Base-by-base conservation (phyloP, 2,797 vertebrate genomes). In the Coracias cyanogaster region DNA sequence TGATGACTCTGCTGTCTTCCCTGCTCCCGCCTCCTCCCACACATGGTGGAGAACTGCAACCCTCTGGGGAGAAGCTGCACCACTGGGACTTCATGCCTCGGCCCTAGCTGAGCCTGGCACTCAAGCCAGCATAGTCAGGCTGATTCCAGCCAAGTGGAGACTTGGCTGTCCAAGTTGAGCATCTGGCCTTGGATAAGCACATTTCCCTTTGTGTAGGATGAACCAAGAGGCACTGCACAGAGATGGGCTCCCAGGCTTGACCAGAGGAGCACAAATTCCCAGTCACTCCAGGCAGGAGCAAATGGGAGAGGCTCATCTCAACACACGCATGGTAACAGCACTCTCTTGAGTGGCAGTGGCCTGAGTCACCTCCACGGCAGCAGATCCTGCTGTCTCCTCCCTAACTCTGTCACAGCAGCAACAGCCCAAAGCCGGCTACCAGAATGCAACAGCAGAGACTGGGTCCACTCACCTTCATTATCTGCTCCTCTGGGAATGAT, bases 401-500 rank as follows among this genome's bases (percentile, higher is more conserved):
- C 20, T 37, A 81, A 77, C 28, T 73, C 9, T 5, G 11, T 26
- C 4, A 0, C 45, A 70, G 18, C 9, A 81, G 37, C 86, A 65
- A n/a, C 3, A 79, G 60, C 35, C 33, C 46, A 55, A 25, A 48
- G 51, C n/a, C 6, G 2, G 45, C 49, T 61, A 39, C 39, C 43
- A 76, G 76, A 37, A 37, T 1, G 1, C 16, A n/a, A 61, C 2
- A 12, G 45, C 29, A 78, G 19, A n/a, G 28, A 54, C 39, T 76
- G 46, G 10, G 19, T 37, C 54, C 46, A 96, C 99, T 99, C 96
- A 99, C 99, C 99, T 74, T 99, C 97, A 79, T 99, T 99, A 97
- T 99, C 99, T 48, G 98, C 99, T 92, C 99, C 99, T 97, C 99
- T 98, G 28, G 99, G 99, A 97, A 99, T 99, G 95, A 99, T 99